Conservation (phyloP, 2,888 invertebrate genomes). For the Cylloceria caligata region DNA sequence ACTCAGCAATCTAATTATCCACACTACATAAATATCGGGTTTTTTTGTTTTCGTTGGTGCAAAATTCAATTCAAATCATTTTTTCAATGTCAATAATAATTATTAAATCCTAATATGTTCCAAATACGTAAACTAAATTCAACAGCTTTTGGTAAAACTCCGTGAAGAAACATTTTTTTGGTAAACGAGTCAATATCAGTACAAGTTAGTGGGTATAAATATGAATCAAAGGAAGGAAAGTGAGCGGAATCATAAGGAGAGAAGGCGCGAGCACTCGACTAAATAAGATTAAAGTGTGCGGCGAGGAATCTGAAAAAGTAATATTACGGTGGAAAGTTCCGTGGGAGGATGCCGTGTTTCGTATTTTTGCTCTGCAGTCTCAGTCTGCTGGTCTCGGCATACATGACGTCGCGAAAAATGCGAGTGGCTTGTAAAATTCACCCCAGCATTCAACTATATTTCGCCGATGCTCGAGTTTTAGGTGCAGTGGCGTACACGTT, state of each 20-base stretch:
- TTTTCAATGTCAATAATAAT: constrained; percentile 7
- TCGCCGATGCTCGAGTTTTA: not conserved
- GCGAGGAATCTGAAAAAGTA: constrained; percentile 31
- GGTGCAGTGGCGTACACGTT: not conserved
- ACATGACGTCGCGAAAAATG: constrained; percentile 11
- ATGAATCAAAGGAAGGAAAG: constrained; percentile 16
- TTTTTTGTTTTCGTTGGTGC: not conserved
- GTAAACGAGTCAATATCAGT: constrained; percentile 13
- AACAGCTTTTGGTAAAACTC: not conserved
- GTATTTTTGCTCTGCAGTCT: not conserved
- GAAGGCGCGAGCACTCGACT: constrained; percentile 25
- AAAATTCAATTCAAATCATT: not conserved
- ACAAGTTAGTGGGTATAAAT: constrained; percentile 8
- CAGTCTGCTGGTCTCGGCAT: not conserved
- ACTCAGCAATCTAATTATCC: not conserved
- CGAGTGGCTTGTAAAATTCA: constrained; percentile 10
- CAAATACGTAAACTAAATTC: not conserved
- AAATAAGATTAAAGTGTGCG: constrained; percentile 42
- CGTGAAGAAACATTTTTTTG: not conserved
- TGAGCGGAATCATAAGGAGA: constrained; percentile 12
- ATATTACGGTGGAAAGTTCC: constrained; percentile 20
- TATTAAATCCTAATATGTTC: not conserved
- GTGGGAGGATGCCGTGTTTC: constrained; percentile 3
- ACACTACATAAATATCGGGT: not conserved
- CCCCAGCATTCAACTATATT: constrained; percentile 29